These are phyloP conservation scores for Pomatorhinus ruficollis DNA, from an alignment of 2,113 vertebrate species.

Conservation along the genomic window DNA sequence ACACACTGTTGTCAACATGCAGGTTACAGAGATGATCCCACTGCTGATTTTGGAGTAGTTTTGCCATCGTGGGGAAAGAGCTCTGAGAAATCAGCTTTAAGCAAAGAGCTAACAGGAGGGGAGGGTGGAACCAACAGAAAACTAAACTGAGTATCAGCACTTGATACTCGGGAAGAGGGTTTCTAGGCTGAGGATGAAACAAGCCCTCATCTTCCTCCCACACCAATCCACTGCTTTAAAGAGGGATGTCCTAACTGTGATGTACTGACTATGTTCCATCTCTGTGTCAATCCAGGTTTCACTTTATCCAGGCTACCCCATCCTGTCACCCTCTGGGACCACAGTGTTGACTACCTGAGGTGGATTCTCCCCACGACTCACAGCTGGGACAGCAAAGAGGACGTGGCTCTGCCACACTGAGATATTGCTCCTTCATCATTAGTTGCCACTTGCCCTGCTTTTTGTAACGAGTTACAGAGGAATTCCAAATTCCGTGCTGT, in stretches of 20 bases:
- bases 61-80: neutral
- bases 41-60: neutral
- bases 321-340: neutral
- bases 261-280: neutral
- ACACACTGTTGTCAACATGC: neutral
- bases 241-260: neutral
- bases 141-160: neutral
- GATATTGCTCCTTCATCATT: neutral
- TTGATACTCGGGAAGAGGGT: neutral
- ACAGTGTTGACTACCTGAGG: neutral
- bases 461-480: neutral
- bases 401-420: neutral
- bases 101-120: neutral
- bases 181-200: neutral
- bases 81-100: neutral
- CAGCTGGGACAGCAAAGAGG: fast-evolving
- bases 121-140: neutral
- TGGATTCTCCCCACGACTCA: neutral
- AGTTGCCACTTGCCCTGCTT: neutral
- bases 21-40: neutral
- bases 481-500: neutral
- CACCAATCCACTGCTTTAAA: neutral
- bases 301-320: neutral
- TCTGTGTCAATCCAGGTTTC: neutral
- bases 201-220: neutral